phyloP scores from a whole-genome alignment of 35 echinoderm and acorn worm genomes.

The Diadema setosum region DNA sequence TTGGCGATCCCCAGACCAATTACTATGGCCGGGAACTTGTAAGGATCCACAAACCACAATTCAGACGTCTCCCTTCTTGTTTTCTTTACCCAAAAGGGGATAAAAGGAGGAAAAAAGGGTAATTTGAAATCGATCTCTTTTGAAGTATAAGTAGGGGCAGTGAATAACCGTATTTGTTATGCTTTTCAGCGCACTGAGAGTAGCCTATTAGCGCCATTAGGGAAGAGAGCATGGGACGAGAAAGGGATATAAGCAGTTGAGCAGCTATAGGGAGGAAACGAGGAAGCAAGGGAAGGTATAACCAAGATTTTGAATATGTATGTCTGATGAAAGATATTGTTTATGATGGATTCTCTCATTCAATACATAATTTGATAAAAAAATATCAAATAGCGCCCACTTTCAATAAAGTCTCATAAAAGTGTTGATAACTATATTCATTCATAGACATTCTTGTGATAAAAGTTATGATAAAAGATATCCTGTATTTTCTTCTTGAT shows the following conservation, averaged over 20 bases:
- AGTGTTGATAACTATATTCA: no score
- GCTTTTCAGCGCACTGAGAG: not conserved
- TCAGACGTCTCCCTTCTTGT: not conserved
- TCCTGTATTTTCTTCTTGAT: no score
- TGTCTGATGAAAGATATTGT: not conserved
- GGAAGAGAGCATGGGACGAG: not conserved
- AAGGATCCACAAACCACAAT: not conserved
- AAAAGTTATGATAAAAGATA: no score
- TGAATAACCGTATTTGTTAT: not conserved
- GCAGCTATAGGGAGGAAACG: not conserved
- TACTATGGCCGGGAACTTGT: not conserved
- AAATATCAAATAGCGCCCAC: not conserved
- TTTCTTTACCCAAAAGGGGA: no score
- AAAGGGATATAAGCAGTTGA: not conserved
- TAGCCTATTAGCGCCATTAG: not conserved
- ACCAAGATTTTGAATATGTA: not conserved
- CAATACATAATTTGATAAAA: not conserved
- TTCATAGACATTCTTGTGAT: no score
- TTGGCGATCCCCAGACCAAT: not conserved
- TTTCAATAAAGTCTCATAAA: not conserved
- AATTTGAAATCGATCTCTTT: slow-evolving; percentile 6
- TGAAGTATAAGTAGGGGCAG: not conserved
- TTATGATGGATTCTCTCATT: not conserved
- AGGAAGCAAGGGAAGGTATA: not conserved
- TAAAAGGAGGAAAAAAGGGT: not conserved